A percentile compares a stretch with the other conserved stretches of the same genome.
Conservation (phyloP, 2,113 vertebrate species). For the Cavia porcellus region DNA sequence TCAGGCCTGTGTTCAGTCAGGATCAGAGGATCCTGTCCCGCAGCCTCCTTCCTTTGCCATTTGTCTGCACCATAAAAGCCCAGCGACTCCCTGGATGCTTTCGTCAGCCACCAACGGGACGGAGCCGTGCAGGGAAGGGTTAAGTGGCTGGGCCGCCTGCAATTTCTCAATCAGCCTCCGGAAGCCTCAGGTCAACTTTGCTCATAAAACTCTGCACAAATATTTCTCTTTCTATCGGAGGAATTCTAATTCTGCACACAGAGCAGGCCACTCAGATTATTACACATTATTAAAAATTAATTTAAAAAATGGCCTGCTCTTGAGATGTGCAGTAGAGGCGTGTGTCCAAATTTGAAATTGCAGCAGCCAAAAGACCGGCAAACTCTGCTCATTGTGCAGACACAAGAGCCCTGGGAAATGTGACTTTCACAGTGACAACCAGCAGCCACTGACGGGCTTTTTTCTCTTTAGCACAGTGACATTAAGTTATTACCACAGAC, state of each 20-base stretch:
- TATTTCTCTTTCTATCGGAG: slow-evolving; percentile 90
- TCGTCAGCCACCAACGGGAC: fast-evolving
- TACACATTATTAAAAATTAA: slow-evolving; percentile 95
- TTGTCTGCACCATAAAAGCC: slow-evolving; percentile 67
- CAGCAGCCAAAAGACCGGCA: neutral
- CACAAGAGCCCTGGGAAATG: slow-evolving; percentile 63
- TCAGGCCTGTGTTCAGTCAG: neutral
- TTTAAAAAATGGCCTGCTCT: slow-evolving; percentile 87
- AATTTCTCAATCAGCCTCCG: slow-evolving; percentile 90
- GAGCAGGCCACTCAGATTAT: slow-evolving; percentile 90
- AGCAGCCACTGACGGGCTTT: neutral
- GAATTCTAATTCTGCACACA: slow-evolving; percentile 91
- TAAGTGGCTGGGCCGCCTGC: slow-evolving; percentile 85
- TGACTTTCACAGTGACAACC: slow-evolving; percentile 3
- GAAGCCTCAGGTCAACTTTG: slow-evolving; percentile 92
- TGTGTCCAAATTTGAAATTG: slow-evolving; percentile 70
- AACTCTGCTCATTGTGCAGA: neutral
- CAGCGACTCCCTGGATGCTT: neutral
- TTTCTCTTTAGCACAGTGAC: fast-evolving
- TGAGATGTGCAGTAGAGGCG: slow-evolving; percentile 80
- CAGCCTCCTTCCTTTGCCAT: neutral
- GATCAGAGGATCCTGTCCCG: neutral
- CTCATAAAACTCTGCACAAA: slow-evolving; percentile 93
- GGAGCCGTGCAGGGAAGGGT: slow-evolving; percentile 83
- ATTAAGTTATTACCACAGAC: neutral